Evolutionary conservation across 2,113 vertebrate genomes (phyloP).

Genomic region (Ceyx cyanopectus): DNA sequence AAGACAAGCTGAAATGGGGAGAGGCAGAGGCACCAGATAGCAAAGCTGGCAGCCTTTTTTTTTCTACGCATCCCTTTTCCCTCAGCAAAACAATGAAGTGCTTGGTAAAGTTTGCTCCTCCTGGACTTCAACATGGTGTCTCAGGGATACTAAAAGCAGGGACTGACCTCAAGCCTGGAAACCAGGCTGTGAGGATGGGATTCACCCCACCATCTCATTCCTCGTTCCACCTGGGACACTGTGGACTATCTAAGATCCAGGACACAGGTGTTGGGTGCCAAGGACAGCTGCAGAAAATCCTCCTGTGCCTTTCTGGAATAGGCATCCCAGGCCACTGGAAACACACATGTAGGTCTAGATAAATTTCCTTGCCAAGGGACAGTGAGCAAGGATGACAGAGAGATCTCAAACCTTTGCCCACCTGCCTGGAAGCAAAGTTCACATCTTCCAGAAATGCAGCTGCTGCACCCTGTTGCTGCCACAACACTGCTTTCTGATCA

Average conservation of each 20-base stretch:
- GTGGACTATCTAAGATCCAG: background rate
- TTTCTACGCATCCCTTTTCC: background rate
- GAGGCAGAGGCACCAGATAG: background rate
- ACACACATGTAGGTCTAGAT: background rate
- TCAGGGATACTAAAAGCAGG: background rate
- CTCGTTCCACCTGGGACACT: background rate
- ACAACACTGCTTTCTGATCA: accelerated
- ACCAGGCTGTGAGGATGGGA: background rate
- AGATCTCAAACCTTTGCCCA: background rate
- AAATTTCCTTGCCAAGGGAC: background rate
- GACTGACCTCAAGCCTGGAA: background rate
- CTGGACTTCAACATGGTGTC: background rate
- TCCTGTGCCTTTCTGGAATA: background rate
- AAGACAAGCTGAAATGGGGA: background rate
- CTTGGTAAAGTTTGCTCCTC: background rate
- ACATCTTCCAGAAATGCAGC: background rate
- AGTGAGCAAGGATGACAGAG: background rate
- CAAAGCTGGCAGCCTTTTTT: background rate
- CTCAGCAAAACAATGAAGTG: background rate
- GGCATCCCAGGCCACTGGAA: background rate
- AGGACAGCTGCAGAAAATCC: background rate
- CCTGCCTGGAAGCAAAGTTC: accelerated
- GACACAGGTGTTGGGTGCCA: accelerated
- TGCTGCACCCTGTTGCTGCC: background rate
- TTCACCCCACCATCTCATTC: background rate